Percentiles rank a stretch among this genome's conserved stretches.
Evolutionary conservation across 2,888 invertebrate species (phyloP).

Genomic region (Hartigia nigra): DNA sequence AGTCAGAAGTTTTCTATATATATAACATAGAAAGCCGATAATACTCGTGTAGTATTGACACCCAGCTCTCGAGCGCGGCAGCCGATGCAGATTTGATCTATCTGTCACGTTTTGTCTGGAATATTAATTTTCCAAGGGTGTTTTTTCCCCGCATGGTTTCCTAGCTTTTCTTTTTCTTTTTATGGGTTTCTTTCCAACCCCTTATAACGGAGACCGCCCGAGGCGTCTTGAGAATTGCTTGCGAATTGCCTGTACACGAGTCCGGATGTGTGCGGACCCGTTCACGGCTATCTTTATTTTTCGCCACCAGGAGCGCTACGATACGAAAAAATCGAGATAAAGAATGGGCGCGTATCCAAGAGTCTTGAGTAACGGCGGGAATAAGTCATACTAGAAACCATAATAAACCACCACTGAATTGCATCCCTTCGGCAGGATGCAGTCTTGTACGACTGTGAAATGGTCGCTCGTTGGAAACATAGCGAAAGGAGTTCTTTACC

Average conservation of each 20-base stretch:
- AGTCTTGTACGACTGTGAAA: not conserved
- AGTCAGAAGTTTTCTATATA: not conserved
- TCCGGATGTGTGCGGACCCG: not conserved
- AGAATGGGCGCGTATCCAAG: constrained; percentile 25
- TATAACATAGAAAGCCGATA: constrained; percentile 3
- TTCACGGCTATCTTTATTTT: constrained; percentile 11
- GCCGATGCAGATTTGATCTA: constrained; percentile 63
- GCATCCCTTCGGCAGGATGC: not conserved
- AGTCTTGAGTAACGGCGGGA: not conserved
- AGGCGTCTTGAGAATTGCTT: constrained; percentile 38
- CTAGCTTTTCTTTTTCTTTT: constrained; percentile 32
- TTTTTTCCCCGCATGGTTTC: constrained; percentile 18
- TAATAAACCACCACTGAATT: not conserved
- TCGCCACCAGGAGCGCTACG: constrained; percentile 41
- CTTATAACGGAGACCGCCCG: constrained; percentile 44
- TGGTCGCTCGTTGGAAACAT: not conserved
- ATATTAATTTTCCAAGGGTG: constrained; percentile 58
- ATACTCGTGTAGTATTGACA: constrained; percentile 55
- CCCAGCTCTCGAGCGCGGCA: constrained; percentile 42
- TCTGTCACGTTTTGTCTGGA: constrained; percentile 64
- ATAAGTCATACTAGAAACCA: not conserved
- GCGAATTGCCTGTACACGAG: constrained; percentile 21
- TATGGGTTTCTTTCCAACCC: constrained; percentile 34
- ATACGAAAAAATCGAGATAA: constrained; percentile 27
- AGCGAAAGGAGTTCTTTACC: not conserved